Conservation (phyloP, 2,888 invertebrate species). For the Mythimna albipuncta region DNA sequence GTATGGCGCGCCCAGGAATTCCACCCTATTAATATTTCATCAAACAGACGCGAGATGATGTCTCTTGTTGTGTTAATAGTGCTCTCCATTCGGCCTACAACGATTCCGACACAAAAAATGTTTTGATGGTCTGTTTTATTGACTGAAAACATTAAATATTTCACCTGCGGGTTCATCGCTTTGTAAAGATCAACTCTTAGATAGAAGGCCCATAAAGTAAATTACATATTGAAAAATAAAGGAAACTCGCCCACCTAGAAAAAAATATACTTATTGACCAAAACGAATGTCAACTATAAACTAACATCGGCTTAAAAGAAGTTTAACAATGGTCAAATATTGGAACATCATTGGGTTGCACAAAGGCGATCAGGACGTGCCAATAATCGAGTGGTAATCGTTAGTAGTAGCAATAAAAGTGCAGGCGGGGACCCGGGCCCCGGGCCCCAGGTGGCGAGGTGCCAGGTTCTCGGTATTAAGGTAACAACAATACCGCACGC, state of each 20-base stretch:
- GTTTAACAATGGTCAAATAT: conserved; percentile 16
- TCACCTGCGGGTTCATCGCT: conserved; percentile 50
- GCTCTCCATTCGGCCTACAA: conserved; percentile 64
- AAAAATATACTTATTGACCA: neutral
- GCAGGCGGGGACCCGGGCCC: conserved; percentile 8
- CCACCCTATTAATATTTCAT: conserved; percentile 86
- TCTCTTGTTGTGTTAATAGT: conserved; percentile 74
- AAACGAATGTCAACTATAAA: conserved; percentile 14
- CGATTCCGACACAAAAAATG: conserved; percentile 68
- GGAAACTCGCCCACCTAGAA: neutral
- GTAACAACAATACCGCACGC: conserved; percentile 71
- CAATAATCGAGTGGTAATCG: conserved; percentile 44
- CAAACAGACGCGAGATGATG: conserved; percentile 76
- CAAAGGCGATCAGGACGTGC: conserved; percentile 28
- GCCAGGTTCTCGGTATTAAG: conserved; percentile 71
- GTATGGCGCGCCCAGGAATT: conserved; percentile 72
- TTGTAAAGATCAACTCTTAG: neutral
- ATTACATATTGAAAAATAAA: neutral
- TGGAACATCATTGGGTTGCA: conserved; percentile 12
- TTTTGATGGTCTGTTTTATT: conserved; percentile 72
- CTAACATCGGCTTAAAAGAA: conserved; percentile 8
- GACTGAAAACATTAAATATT: conserved; percentile 73
- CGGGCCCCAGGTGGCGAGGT: conserved; percentile 1
- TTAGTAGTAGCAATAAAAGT: conserved; percentile 51
- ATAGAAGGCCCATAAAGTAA: neutral